Conservation (phyloP, 2,888 invertebrate genomes). For the Acrocera orbiculus region DNA sequence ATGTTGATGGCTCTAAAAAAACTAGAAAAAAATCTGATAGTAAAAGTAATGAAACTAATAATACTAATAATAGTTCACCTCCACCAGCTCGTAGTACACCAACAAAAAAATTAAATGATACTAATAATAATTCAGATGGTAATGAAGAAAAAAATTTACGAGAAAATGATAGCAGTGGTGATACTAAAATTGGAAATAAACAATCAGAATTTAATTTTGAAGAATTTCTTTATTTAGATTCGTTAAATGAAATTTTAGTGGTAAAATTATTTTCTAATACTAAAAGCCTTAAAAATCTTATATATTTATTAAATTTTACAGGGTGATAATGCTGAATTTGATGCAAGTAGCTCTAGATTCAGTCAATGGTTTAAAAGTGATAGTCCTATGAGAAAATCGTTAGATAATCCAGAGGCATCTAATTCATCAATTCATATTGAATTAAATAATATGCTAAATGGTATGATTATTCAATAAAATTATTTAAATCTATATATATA, state of each 20-base stretch:
- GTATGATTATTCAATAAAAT: constrained; percentile 19
- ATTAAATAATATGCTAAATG: constrained; percentile 46
- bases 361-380: constrained; percentile 57
- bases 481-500: constrained; percentile 10
- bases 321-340: constrained; percentile 35
- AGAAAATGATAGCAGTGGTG: not conserved
- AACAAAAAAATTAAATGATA: constrained; percentile 4
- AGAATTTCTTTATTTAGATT: constrained; percentile 66
- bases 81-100: constrained; percentile 11
- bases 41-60: not conserved
- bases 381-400: constrained; percentile 4
- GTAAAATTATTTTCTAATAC: constrained; percentile 32
- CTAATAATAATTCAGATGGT: constrained; percentile 2
- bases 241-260: constrained; percentile 52
- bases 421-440: constrained; percentile 44
- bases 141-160: not conserved
- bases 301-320: constrained; percentile 33
- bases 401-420: constrained; percentile 25
- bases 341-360: constrained; percentile 49
- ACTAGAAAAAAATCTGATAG: not conserved
- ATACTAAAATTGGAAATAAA: constrained; percentile 5
- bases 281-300: constrained; percentile 1
- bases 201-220: constrained; percentile 59
- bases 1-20: not conserved
- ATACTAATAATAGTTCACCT: constrained; percentile 1